Evolutionary conservation across 1,140 invertebrate species (phyloP), one percentile per base, ranked within the genome.

Genomic region (Oscheius sp.): DNA sequence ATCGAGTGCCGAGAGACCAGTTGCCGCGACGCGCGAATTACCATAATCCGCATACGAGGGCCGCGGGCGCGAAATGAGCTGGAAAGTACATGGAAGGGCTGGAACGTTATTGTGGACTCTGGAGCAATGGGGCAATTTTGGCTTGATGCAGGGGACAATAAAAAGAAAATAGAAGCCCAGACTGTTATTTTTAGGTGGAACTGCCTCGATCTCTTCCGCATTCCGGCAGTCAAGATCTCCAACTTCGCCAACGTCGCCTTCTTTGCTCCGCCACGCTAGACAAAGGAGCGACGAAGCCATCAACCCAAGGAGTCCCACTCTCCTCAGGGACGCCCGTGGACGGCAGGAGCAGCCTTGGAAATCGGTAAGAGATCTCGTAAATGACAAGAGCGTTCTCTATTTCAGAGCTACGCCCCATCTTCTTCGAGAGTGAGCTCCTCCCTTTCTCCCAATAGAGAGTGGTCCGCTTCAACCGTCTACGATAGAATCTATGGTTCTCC

Each of bases 221-320:
- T 59, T 66, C 71, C 49, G 52, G 18, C 55, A 62, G 2, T 73
- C 72, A 23, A 20, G 63, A 15, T 62, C 63, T 31, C 63, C 64
- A 23, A 15, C 38, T 3, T 74, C 72, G 29, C 72, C 72, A 61
- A 74, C 72, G 3, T 74, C 72, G 31, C 72, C 72, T 29, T 68
- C 72, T 36, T 65, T 74, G 13, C 55, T 74, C 15, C 64, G 65
- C 36, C 64, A 67, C 62, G 72, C 72, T 34, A 23, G 72, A 7
- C 72, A 74, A 52, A 42, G 72, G 18, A 49, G 38, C 35, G 65
- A 68, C n/a, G 72, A 74, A 45, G 35, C 68, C 4, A 58, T 58
- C 36, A 34, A 36, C 31, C 69, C 45, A 23, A 59, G 55, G 36
- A 71, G 69, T 38, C 69, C 69, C 15, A 59, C 58, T n/a, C 46